Conservation (phyloP, 2,797 vertebrate species). For the Poecilia gillii region DNA sequence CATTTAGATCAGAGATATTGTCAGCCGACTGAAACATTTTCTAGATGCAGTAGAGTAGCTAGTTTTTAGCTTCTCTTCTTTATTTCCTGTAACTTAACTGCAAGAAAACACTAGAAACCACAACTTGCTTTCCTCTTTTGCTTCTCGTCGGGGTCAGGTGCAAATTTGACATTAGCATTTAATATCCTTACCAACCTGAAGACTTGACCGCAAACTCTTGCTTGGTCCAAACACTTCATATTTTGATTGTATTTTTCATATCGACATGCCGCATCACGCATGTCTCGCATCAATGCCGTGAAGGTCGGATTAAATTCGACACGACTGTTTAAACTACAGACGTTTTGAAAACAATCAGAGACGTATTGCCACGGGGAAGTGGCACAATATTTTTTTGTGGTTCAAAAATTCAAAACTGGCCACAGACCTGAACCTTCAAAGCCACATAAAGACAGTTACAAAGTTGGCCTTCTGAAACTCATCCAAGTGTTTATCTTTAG, state of each 20-base stretch:
- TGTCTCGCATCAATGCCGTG: too few species aligned
- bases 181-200: background rate
- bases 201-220: background rate
- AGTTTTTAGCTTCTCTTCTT: background rate
- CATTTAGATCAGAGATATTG: background rate
- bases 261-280: too few species aligned
- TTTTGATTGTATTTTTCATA: background rate
- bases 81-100: background rate
- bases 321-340: too few species aligned
- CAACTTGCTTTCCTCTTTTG: background rate
- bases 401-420: too few species aligned
- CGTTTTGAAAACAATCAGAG: too few species aligned
- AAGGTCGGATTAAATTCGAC: too few species aligned
- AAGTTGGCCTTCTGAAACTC: too few species aligned
- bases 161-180: background rate
- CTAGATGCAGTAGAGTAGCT: background rate
- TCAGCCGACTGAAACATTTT: background rate
- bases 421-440: too few species aligned
- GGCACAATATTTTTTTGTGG: too few species aligned
- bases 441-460: too few species aligned
- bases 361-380: too few species aligned
- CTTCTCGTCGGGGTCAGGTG: background rate
- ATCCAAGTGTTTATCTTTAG: too few species aligned
- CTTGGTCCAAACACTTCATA: background rate
- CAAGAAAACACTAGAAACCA: background rate